Evolutionary conservation across 2,888 invertebrate genomes (phyloP), one percentile per base, ranked within the genome.

Genomic region (Lithophane socia): DNA sequence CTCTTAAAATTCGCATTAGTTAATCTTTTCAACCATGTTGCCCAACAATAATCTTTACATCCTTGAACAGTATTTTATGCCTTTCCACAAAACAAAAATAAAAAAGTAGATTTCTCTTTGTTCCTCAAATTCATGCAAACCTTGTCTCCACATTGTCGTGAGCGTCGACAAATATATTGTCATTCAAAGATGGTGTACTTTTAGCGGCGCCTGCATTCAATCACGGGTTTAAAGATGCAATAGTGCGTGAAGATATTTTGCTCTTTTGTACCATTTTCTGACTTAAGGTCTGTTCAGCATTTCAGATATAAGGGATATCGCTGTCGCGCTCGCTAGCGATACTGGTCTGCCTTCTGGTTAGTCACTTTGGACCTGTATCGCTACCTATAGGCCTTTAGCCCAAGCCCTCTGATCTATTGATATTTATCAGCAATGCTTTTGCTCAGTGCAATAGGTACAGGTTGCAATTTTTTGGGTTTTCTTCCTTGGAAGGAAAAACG

Each of bases 201-300:
- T 66, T 49, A 71, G 42, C 29, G 80, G 82, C 84, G 80, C 84
- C 80, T 80, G 66, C 72, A 73, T 66, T 80, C 13, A 65, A 49
- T 70, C 75, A 67, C 37, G 56, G 56, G 42, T 58, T 71, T 29
- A 54, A 74, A 61, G 42, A 72, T 52, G 18, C 56, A 18, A 21
- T 24, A 66, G 21, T 47, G 9, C 66, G 77, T 77, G 56, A 42
- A 54, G 16, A 71, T 47, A 58, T 80, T 58, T 73, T 52, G 5
- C n/a, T 52, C 1, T 73, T 10, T 37, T 68, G 54, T 54, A 52
- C 3, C 37, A 52, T n/a, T 67, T 29, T 49, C 29, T 67, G 2
- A 9, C 13, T 52, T 12, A 29, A 37, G 37, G 37, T 37, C 37
- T 37, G 37, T 37, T 37, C 37, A 37, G 4, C 3, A 37, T 37